A percentile compares a stretch with the other conserved stretches of the same genome.
Evolutionary conservation across 2,113 vertebrate species (phyloP).

Genomic region (Aspiorhynchus laticeps): DNA sequence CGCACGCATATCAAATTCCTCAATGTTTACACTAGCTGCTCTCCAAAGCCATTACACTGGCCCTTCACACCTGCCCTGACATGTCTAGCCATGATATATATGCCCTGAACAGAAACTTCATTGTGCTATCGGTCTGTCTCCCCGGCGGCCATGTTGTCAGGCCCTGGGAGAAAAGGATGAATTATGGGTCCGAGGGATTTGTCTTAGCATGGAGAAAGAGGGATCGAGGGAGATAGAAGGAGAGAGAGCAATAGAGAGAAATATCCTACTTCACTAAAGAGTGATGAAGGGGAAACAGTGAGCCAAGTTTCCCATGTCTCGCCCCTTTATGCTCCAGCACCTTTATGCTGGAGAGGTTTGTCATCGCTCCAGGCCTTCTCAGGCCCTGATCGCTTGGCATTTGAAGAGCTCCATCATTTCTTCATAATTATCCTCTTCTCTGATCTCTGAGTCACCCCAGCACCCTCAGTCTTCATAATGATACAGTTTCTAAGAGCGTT

Average conservation of each 20-base stretch:
- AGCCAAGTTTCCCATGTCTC: constrained; percentile 15
- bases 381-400: constrained; percentile 8
- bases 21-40: constrained; percentile 38
- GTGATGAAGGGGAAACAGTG: constrained; percentile 46
- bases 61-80: constrained; percentile 47
- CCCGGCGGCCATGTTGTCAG: constrained; percentile 28
- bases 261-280: constrained; percentile 48
- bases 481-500: not conserved
- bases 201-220: constrained; percentile 66
- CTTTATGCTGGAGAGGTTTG: not conserved
- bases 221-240: constrained; percentile 36
- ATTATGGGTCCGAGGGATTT: constrained; percentile 67
- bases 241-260: constrained; percentile 42
- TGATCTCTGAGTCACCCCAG: constrained; percentile 8
- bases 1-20: constrained; percentile 47
- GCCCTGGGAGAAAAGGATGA: constrained; percentile 51
- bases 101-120: constrained; percentile 36
- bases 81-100: constrained; percentile 20
- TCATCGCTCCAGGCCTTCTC: not conserved
- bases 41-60: constrained; percentile 17
- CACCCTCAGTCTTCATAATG: not conserved
- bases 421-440: constrained; percentile 6
- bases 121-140: constrained; percentile 22
- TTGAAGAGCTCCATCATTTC: not conserved
- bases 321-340: too few relatives aligned